phyloP scores from a whole-genome alignment of 2,888 invertebrate species.

The Cheilosia vernalis region DNA sequence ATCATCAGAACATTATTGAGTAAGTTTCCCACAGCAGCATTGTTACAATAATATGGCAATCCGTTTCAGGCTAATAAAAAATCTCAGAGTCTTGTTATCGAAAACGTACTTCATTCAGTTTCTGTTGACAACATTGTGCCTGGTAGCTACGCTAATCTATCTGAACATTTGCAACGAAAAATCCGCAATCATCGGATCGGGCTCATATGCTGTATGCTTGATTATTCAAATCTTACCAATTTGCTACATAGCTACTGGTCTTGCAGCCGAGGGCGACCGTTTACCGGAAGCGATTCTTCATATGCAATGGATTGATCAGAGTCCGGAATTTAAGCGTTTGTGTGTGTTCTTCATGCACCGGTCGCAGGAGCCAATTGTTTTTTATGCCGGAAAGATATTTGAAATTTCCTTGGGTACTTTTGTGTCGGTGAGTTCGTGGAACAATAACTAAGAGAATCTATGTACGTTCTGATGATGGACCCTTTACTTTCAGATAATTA shows the following conservation, averaged over 20 bases:
- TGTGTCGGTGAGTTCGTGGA: conserved; percentile 75
- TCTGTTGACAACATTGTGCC: conserved; percentile 77
- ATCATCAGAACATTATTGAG: conserved; percentile 78
- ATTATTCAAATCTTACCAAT: conserved; percentile 78
- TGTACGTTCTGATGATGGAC: neutral
- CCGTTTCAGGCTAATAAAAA: conserved; percentile 7
- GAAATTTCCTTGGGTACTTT: conserved; percentile 78
- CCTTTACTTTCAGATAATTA: conserved; percentile 76
- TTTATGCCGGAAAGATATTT: conserved; percentile 78
- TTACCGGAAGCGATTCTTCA: conserved; percentile 78
- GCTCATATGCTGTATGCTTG: conserved; percentile 75
- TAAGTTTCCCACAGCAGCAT: conserved; percentile 27
- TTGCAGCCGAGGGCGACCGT: conserved; percentile 76
- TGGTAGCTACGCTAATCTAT: conserved; percentile 77
- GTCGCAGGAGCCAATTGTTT: conserved; percentile 77
- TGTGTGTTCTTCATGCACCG: conserved; percentile 77
- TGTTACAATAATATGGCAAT: too few relatives aligned
- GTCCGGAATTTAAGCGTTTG: conserved; percentile 76
- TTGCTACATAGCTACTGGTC: conserved; percentile 77
- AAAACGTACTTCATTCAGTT: conserved; percentile 77
- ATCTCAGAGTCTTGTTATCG: neutral
- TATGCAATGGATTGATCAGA: conserved; percentile 78
- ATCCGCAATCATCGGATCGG: conserved; percentile 76
- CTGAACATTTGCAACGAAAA: conserved; percentile 76
- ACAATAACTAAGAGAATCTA: too few relatives aligned